Conservation (phyloP, 64 coral and sea anemone genomes). For the Actinia equina region DNA sequence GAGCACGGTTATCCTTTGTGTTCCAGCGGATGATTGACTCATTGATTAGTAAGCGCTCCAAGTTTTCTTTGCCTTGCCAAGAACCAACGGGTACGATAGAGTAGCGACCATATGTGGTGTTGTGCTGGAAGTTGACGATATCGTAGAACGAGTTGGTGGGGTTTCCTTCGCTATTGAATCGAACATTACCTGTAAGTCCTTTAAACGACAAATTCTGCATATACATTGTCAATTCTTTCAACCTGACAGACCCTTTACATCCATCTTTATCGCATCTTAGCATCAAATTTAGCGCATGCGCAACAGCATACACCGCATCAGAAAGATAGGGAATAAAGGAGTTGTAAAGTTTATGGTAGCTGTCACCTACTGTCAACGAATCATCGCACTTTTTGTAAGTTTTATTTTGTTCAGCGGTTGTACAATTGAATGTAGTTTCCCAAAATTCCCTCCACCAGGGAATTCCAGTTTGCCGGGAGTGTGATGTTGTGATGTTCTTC, state of each 20-base stretch:
- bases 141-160: constrained; percentile 56
- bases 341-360: constrained; percentile 41
- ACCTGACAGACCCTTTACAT: neutral
- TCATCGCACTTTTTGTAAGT: neutral
- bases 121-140: constrained; percentile 50
- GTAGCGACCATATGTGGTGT: neutral
- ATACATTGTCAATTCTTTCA: constrained; percentile 31
- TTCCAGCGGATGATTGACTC: constrained; percentile 16
- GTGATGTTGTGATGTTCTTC: neutral
- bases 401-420: neutral
- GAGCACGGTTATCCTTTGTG: neutral
- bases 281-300: constrained; percentile 56
- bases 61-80: constrained; percentile 27
- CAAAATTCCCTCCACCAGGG: constrained; percentile 43
- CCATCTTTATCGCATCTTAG: constrained; percentile 1
- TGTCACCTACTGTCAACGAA: neutral
- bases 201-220: constrained; percentile 52
- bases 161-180: constrained; percentile 53
- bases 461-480: neutral
- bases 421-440: constrained; percentile 31
- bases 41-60: neutral
- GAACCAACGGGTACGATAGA: constrained; percentile 38
- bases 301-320: constrained; percentile 78
- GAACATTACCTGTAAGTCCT: constrained; percentile 45
- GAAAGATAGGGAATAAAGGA: constrained; percentile 65